Evolutionary conservation across 2,113 vertebrate genomes (phyloP).

Genomic region (Tonatia bakeri): DNA sequence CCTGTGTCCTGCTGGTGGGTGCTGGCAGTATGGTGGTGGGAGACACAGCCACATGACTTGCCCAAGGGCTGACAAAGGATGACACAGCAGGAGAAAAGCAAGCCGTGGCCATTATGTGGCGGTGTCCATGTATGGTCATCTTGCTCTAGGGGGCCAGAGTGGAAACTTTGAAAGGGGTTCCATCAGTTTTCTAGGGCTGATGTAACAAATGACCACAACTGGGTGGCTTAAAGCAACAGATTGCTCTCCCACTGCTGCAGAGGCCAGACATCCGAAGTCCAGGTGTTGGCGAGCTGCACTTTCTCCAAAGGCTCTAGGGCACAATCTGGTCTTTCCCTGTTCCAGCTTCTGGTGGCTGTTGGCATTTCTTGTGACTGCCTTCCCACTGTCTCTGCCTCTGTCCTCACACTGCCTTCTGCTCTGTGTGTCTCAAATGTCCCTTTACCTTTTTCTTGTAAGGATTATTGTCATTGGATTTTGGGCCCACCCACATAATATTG

Average conservation of each 20-base stretch:
- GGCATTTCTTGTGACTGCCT: neutral
- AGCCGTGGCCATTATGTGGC: neutral
- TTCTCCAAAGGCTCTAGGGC: neutral
- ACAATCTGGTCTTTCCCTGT: neutral
- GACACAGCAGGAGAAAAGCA: neutral
- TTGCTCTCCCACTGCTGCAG: neutral
- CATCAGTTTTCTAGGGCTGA: neutral
- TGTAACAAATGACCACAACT: neutral
- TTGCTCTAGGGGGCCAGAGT: neutral
- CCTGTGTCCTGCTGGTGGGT: neutral
- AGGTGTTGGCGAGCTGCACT: neutral
- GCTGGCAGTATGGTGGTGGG: neutral
- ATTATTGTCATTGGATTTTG: neutral
- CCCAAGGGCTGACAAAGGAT: neutral
- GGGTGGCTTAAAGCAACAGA: neutral
- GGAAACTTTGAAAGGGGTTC: constrained; percentile 10
- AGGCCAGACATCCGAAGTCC: neutral
- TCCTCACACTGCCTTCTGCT: neutral
- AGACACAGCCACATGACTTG: neutral
- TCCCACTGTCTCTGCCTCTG: neutral
- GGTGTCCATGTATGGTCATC: neutral
- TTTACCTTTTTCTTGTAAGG: neutral
- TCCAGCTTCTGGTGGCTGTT: neutral
- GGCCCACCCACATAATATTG: neutral
- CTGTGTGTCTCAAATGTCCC: neutral